These are phyloP conservation scores for Pipistrellus pipistrellus DNA, from an alignment of 2,797 vertebrate species.

Conservation along the genomic window DNA sequence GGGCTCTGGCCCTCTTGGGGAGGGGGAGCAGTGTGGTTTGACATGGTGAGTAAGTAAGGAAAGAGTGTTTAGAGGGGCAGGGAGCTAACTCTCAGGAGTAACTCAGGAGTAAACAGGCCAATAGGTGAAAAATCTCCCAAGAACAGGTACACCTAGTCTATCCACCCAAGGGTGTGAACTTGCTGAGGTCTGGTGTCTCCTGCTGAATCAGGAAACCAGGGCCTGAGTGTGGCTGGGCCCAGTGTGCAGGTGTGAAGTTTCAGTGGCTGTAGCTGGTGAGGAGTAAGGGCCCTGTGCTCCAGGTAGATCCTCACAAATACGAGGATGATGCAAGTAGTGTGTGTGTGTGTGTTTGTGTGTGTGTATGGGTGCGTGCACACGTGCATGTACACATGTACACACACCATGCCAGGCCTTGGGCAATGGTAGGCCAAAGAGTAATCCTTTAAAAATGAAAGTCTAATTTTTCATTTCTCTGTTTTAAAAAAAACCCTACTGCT, in stretches of 20 bases:
- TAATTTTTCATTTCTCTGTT: background rate
- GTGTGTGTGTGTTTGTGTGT: background rate
- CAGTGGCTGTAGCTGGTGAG: background rate
- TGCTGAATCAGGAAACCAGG: background rate
- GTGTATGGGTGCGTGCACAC: accelerated
- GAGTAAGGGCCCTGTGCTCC: background rate
- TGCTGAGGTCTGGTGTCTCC: background rate
- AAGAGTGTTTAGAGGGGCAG: background rate
- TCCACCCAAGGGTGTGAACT: background rate
- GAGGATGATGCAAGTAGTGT: background rate
- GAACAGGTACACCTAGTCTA: background rate
- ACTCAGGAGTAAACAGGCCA: background rate
- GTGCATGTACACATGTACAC: background rate
- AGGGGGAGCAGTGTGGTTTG: background rate
- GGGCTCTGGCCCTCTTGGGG: background rate
- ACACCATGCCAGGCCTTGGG: background rate
- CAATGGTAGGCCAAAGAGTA: background rate
- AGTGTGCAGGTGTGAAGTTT: background rate
- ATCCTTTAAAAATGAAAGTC: background rate
- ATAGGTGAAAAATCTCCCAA: background rate
- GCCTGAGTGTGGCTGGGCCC: background rate
- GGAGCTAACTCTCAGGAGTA: background rate
- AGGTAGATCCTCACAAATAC: background rate
- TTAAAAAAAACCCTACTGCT: background rate
- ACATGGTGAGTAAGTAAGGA: background rate